Evolutionary conservation across 2,888 invertebrate genomes (phyloP), one percentile per base, ranked within the genome.

Genomic region (Drosophila prostipennis): DNA sequence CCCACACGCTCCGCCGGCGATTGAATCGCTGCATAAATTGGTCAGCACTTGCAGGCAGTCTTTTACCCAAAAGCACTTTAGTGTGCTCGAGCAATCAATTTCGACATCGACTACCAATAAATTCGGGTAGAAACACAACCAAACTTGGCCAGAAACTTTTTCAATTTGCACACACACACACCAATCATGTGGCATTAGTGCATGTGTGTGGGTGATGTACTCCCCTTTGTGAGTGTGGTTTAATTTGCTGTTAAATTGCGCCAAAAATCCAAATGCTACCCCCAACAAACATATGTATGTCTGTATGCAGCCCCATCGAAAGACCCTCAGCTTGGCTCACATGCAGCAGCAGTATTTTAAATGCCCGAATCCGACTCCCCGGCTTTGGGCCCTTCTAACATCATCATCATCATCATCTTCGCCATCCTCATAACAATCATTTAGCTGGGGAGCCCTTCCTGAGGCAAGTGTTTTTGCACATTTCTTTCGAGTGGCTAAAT

Each of bases 191-290:
- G 69, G 74, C 63, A 73, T 68, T 73, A 73, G 29, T 70, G 67
- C 71, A 43, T 64, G 71, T 73, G 54, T 72, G 43, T 34, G 64
- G 53, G 29, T n/a, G 52, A 4, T 23, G 23, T 23, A 23, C 23
- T 16, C 13, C 42, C 10, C 42, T 34, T 10, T 45, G 57, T 26
- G 54, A 69, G 67, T 77, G 74, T 68, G 74, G 75, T 84, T 84
- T 84, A 84, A 84, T 84, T 85, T 87, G 76, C 87, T 79, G 85
- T 72, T 79, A 84, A 83, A 85, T 89, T 87, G 76, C 74, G 80
- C 89, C 74, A 72, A 68, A 85, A 87, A 78, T 78, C 74, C 79
- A 76, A 82, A 77, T 73, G 73, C 72, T 75, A 73, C 59, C 76
- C 77, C 46, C 75, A 19, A 59, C 75, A 19, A 59, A 74, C 26